Evolutionary conservation across 2,888 invertebrate genomes (phyloP).

Genomic region (Hydrotaea cyrtoneurina): DNA sequence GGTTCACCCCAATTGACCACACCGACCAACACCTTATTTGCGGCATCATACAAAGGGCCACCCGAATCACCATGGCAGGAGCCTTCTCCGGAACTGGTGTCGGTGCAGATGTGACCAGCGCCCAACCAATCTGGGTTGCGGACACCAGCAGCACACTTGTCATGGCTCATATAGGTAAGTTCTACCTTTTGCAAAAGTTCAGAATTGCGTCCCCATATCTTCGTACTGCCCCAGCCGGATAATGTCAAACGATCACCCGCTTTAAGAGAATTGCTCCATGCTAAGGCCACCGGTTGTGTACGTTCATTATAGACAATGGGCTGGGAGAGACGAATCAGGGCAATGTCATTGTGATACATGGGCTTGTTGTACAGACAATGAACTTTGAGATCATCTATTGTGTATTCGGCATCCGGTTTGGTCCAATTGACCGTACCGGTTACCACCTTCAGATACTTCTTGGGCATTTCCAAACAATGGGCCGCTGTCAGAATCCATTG

Average conservation of each 20-base stretch:
- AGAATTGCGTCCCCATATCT: conserved; percentile 81
- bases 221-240: conserved; percentile 84
- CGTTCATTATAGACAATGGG: conserved; percentile 82
- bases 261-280: conserved; percentile 81
- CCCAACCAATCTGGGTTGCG: conserved; percentile 82
- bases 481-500: conserved; percentile 78
- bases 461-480: conserved; percentile 76
- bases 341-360: conserved; percentile 84
- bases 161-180: conserved; percentile 81
- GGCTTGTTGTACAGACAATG: conserved; percentile 76
- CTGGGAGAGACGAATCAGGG: conserved; percentile 83
- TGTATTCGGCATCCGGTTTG: conserved; percentile 73
- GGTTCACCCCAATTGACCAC: conserved; percentile 80
- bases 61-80: conserved; percentile 79
- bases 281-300: conserved; percentile 83
- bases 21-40: conserved; percentile 73
- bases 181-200: conserved; percentile 83
- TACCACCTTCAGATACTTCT: conserved; percentile 72
- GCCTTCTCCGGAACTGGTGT: conserved; percentile 82
- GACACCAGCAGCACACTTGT: conserved; percentile 80
- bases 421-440: conserved; percentile 75
- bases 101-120: conserved; percentile 83
- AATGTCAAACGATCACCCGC: conserved; percentile 82
- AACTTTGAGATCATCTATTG: conserved; percentile 70
- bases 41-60: conserved; percentile 76